phyloP scores from a whole-genome alignment of 1,140 invertebrate species.

The Teleopsis dalmanni region DNA sequence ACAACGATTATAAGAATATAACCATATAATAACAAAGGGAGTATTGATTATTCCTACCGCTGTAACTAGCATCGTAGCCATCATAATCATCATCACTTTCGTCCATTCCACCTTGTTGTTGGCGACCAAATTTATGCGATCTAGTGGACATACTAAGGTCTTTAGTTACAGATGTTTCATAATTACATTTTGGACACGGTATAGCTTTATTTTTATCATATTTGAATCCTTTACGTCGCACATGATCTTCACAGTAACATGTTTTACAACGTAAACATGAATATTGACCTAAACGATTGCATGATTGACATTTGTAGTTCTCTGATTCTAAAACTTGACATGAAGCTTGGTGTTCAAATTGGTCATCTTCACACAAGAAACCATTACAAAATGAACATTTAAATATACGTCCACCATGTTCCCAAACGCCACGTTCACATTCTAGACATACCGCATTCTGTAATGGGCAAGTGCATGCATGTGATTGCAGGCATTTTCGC shows the following conservation, averaged over 20 bases:
- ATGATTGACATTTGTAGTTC: slow-evolving; percentile 91
- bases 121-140: slow-evolving; percentile 74
- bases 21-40: too few relatives aligned
- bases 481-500: slow-evolving; percentile 78
- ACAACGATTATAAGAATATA: too few relatives aligned
- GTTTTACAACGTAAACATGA: slow-evolving; percentile 91
- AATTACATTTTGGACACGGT: slow-evolving; percentile 92
- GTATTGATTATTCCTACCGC: slow-evolving; percentile 24
- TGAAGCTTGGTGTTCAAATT: slow-evolving; percentile 97
- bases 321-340: slow-evolving; percentile 91
- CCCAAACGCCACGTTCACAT: slow-evolving; percentile 88
- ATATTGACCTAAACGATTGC: slow-evolving; percentile 89
- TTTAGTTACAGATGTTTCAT: slow-evolving; percentile 84
- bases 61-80: slow-evolving; percentile 34
- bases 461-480: slow-evolving; percentile 89
- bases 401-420: slow-evolving; percentile 88
- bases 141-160: slow-evolving; percentile 91
- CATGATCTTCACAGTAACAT: slow-evolving; percentile 96
- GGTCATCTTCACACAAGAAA: slow-evolving; percentile 94
- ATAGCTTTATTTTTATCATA: slow-evolving; percentile 82
- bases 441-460: slow-evolving; percentile 77
- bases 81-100: slow-evolving; percentile 55
- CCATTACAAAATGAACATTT: slow-evolving; percentile 86
- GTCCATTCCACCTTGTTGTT: slow-evolving; percentile 54
- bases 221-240: slow-evolving; percentile 85